Percentiles rank a stretch among this genome's conserved stretches.
phyloP scores from a whole-genome alignment of 2,797 vertebrate species.

The Rhabdomys pumilio region DNA sequence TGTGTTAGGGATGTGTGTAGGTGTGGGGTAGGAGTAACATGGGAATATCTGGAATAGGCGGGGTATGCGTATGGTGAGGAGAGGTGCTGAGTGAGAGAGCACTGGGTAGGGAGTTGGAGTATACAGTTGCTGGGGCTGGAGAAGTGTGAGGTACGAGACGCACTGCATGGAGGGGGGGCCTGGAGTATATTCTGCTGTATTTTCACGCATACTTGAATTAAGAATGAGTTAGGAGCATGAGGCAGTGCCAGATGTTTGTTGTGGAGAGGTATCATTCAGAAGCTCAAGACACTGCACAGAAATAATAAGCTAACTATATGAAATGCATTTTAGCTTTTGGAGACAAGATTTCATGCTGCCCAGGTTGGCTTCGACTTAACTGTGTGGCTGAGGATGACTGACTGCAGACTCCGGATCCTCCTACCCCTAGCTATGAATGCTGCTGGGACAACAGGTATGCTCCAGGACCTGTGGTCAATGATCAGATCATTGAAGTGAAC shows the following conservation, averaged over 20 bases:
- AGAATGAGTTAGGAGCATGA: neutral
- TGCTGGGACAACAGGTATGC: neutral
- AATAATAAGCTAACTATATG: neutral
- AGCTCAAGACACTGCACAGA: neutral
- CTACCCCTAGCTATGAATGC: neutral
- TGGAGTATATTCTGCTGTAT: neutral
- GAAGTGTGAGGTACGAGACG: neutral
- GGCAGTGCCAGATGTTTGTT: neutral
- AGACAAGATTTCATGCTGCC: neutral
- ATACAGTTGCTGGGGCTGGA: neutral
- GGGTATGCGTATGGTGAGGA: no score
- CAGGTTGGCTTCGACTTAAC: neutral
- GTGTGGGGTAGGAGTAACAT: neutral
- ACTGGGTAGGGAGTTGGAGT: neutral
- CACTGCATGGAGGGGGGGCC: no score
- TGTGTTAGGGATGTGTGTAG: neutral
- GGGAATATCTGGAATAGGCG: neutral
- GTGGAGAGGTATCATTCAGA: neutral
- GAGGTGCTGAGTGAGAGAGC: neutral
- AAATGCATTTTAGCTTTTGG: neutral
- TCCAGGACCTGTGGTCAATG: neutral
- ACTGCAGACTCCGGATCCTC: neutral
- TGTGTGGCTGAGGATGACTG: neutral
- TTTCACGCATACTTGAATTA: no score
- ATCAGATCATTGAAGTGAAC: neutral